Base-by-base conservation (phyloP, 1,140 invertebrate species). In the Sitophilus oryzae region DNA sequence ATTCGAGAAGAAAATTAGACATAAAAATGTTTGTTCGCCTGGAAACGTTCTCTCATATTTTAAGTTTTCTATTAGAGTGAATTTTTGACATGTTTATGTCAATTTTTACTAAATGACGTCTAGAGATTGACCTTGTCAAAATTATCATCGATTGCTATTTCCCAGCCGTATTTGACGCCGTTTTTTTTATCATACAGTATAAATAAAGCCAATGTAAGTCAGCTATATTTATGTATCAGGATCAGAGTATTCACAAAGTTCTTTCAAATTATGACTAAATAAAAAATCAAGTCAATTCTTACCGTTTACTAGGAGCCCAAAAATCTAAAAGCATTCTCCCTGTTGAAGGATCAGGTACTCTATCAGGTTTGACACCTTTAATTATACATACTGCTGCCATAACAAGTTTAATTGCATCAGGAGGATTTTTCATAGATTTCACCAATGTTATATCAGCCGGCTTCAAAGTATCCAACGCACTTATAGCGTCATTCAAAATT, bases 381-480 rank as follows among this genome's bases (percentile, higher is more conserved):
- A 97, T 94, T 0, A 98, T 89, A 72, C 93, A 97, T 15, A 97
- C 86, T 3, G 93, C 91, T 30, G 93, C 93, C 88, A 98, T 92
- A 1, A 95, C 94, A 46, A 97, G 68, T 69, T 93, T 93, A 0
- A 98, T 86, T 14, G 88, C 88, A 34, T 85, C 82, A 5, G 96
- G 96, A 8, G 96, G 96, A 77, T 95, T 96, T 76, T 95, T 96
- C 95, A 98, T 98, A 0, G 93, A 88, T 74, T 97, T 98, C 0
- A 98, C 90, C 34, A 95, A 74, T 10, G 91, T 91, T 52, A 98
- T 96, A 72, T 99, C 95, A 14, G 82, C 78, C 14, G 93, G 93
- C 72, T 96, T 98, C 3, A 98, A 75, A 0, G 92, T 96, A 70
- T 98, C 89, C 6, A 98, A 73, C 14, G 96, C 93, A 35, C 78